Evolutionary conservation across 2,113 vertebrate genomes (phyloP).

Genomic region (Pterocles orientalis): DNA sequence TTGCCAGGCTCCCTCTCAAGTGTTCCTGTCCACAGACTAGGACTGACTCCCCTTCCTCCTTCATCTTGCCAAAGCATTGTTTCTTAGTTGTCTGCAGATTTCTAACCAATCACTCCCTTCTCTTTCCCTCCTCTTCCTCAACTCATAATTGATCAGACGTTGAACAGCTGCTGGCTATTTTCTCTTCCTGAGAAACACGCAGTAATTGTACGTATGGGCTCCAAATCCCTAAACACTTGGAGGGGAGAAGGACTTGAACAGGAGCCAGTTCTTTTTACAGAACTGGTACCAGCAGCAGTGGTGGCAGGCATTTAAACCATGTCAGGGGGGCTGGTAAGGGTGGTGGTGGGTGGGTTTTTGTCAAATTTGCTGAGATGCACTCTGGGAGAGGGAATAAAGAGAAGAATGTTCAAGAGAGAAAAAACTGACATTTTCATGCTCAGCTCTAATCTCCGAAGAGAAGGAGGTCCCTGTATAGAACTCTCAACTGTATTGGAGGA

Average conservation of each 20-base stretch:
- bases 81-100: slow-evolving; percentile 45
- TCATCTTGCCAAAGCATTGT: background rate
- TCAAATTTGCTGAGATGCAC: background rate
- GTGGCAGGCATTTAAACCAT: slow-evolving; percentile 20
- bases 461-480: background rate
- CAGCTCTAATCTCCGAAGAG: background rate
- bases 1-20: background rate
- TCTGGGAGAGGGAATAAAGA: background rate
- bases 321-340: background rate
- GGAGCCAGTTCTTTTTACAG: slow-evolving; percentile 66
- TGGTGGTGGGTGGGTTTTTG: background rate
- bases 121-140: slow-evolving; percentile 43
- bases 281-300: slow-evolving; percentile 40
- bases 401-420: background rate
- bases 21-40: background rate
- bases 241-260: slow-evolving; percentile 52
- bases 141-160: slow-evolving; percentile 55
- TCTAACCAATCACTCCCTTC: background rate
- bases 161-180: slow-evolving; percentile 70
- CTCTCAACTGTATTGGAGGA: background rate
- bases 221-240: slow-evolving; percentile 68
- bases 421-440: background rate
- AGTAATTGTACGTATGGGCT: slow-evolving; percentile 62
- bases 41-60: background rate
- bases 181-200: slow-evolving; percentile 44